Evolutionary conservation across 2,113 vertebrate genomes (phyloP), one percentile per base, ranked within the genome.

Genomic region (Mugil cephalus): DNA sequence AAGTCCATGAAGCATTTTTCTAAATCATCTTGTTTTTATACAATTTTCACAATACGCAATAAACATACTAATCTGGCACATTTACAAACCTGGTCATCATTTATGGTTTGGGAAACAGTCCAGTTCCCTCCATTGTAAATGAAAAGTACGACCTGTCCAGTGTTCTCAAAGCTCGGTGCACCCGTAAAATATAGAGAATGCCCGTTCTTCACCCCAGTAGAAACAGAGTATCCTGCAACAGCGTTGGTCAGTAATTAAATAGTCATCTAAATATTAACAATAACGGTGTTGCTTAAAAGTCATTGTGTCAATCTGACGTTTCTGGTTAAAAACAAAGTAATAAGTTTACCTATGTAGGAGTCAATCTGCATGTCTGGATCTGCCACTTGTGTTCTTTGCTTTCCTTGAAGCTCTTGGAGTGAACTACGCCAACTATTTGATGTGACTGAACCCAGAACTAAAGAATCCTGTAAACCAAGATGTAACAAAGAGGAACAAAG

Each of bases 381-480:
- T n/a, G 71, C 0, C 47, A 93, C 82, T 52, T 24, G 43, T 15
- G 6, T 62, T 42, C 72, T 21, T 0, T 0, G 53, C 45, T 39
- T 0, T 0, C 0, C 17, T 0, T 7, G 17, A 52, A 3, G 4
- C 8, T 89, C 53, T 38, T 58, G 24, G 1, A 93, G 74, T 39
- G 91, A 80, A 10, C 93, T 92, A 19, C 38, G 17, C 92, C 91
- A 94, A 50, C 18, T 51, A n/a, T 92, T 79, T 39, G 87, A 82
- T 7, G 91, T 91, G 54, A 93, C 92, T 30, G 92, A 85, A n/a
- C 92, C 92, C 75, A 93, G 68, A 79, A 93, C 36, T 67, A 93
- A 45, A 1, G 21, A 71, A 0, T 91, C 87, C 93, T 93, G 74
- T 4, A 4, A 35, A 83, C 38, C 77, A 14, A 84, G 51, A 63